Evolutionary conservation across 2,888 invertebrate species (phyloP), one percentile per base, ranked within the genome.

Genomic region (Panzeria rudis): DNA sequence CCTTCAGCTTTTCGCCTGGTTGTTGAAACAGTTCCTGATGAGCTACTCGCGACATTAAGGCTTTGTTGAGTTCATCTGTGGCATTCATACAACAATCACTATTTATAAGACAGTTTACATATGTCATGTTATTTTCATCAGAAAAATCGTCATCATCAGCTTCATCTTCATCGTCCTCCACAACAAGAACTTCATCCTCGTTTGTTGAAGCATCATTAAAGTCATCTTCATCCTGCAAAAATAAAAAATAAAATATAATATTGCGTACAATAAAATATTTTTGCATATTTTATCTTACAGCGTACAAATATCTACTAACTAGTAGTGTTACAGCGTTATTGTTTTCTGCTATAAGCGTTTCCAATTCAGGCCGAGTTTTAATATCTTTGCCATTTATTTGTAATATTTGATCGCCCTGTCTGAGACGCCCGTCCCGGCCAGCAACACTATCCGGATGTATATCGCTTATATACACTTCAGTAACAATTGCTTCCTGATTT

Each of bases 391-490:
- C 95, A 88, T 95, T 95, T 89, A 94, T 94, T 91, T 94, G 94
- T 64, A 95, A 90, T 86, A 95, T 94, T 92, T 95, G 95, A 92
- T 95, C 95, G 38, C 95, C 95, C 88, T 94, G 94, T 47, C 94
- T 92, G 44, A 95, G 90, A 44, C 95, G 93, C 35, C 95, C 95
- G 89, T 95, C 95, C 56, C 93, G 92, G 35, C 93, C 94, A 5
- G 95, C 95, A 23, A 95, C 92, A 88, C 95, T 94, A 87, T 94
- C 93, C 29, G 94, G 93, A 79, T 94, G 93, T 88, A 95, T 94
- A 92, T 95, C 95, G 88, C 95, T 94, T 87, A 96, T 95, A 90
- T 95, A 95, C 73, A 96, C 95, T 90, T 95, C 95, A 23, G 81
- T 69, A 11, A 38, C 61, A 25, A 52, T 32, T 15, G 84, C 13